These are phyloP conservation scores for Psittacula cyanocephala DNA, from an alignment of 2,113 vertebrate species.

Conservation along the genomic window DNA sequence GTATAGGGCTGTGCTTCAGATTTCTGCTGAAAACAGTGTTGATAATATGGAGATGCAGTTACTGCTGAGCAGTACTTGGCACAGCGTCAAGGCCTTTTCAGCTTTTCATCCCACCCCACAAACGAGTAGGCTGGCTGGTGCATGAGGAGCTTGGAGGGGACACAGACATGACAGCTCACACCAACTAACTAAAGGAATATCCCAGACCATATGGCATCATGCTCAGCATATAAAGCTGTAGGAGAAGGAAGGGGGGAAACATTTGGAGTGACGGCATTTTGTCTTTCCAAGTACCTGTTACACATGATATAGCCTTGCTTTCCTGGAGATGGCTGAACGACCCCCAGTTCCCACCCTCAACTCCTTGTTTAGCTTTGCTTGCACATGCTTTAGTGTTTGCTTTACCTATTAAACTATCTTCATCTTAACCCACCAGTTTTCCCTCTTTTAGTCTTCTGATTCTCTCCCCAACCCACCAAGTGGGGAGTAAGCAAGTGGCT, in stretches of 20 bases:
- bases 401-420: background rate
- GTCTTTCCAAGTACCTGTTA: background rate
- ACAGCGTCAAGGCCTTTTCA: background rate
- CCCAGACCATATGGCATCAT: background rate
- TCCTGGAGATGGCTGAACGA: background rate
- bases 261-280: background rate
- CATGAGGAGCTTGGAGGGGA: background rate
- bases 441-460: background rate
- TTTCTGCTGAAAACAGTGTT: background rate
- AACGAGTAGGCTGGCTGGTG: background rate
- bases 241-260: background rate
- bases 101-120: background rate
- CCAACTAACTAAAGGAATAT: background rate
- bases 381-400: background rate
- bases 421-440: background rate
- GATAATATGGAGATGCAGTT: background rate
- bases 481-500: background rate
- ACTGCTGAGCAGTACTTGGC: background rate
- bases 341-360: background rate
- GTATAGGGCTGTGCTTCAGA: background rate
- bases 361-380: background rate
- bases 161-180: background rate
- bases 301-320: background rate
- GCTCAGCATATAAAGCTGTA: background rate
- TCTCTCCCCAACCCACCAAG: background rate